Conservation (phyloP, 2,113 vertebrate species). For the Sprattus sprattus region DNA sequence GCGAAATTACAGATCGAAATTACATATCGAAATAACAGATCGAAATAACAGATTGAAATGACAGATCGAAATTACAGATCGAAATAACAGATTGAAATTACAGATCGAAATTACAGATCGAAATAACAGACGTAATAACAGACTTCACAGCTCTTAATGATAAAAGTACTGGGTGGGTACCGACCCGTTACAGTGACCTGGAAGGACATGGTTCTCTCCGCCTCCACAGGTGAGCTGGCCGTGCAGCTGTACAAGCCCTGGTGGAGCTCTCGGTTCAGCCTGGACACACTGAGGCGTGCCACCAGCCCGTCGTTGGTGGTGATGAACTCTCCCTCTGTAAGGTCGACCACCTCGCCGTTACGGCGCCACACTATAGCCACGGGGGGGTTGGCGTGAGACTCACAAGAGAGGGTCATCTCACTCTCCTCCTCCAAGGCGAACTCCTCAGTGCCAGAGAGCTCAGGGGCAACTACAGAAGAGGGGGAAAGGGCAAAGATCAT, state of each 20-base stretch:
- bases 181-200: constrained; percentile 63
- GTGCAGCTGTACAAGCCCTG: constrained; percentile 62
- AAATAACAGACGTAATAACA: no score
- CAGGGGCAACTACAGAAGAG: constrained; percentile 56
- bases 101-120: no score
- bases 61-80: no score
- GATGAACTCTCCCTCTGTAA: constrained; percentile 42
- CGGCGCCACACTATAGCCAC: constrained; percentile 62
- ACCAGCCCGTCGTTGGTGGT: constrained; percentile 54
- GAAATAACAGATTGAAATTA: no score
- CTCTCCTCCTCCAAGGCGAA: constrained; percentile 54
- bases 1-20: no score
- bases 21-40: no score
- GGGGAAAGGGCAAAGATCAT: constrained; percentile 3
- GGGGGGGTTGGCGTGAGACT: constrained; percentile 62
- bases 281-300: constrained; percentile 42
- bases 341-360: constrained; percentile 57
- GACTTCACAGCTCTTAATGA: no score
- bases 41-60: no score
- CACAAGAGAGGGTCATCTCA: constrained; percentile 55
- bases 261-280: constrained; percentile 47
- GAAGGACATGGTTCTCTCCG: constrained; percentile 48
- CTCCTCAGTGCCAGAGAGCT: constrained; percentile 51
- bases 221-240: constrained; percentile 37
- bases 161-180: constrained; percentile 18